These are phyloP conservation scores for Keiferia lycopersicella DNA, from an alignment of 2,888 invertebrate species.

Conservation along the genomic window DNA sequence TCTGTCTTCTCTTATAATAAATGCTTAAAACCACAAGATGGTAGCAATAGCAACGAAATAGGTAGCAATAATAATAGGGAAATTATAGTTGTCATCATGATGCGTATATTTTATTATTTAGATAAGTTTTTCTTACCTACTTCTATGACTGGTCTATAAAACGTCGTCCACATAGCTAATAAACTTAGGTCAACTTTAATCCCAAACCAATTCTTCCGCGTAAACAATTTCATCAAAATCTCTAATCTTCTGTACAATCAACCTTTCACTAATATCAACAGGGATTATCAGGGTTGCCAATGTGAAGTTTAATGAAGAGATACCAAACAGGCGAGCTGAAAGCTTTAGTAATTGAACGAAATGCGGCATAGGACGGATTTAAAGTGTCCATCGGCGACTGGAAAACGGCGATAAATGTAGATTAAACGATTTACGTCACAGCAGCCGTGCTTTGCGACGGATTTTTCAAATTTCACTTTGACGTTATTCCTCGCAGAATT, in stretches of 20 bases:
- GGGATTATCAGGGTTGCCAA: constrained; percentile 17
- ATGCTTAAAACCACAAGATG: constrained; percentile 4
- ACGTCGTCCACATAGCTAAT: background rate
- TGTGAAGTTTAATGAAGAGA: constrained; percentile 11
- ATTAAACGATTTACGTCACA: constrained; percentile 66
- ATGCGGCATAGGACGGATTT: constrained; percentile 51
- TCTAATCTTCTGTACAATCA: constrained; percentile 16
- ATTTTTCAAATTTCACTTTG: constrained; percentile 16
- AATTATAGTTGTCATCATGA: background rate
- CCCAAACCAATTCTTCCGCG: background rate
- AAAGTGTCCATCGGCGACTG: constrained; percentile 68
- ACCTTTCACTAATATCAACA: constrained; percentile 16
- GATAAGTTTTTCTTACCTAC: background rate
- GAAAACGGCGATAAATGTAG: constrained; percentile 69
- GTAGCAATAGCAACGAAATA: too few relatives aligned
- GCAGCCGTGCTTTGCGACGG: constrained; percentile 46
- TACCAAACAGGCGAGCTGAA: constrained; percentile 6
- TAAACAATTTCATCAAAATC: constrained; percentile 13
- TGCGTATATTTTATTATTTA: background rate
- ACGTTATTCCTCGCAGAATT: background rate
- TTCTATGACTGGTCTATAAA: background rate
- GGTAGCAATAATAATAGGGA: background rate
- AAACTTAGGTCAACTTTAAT: background rate
- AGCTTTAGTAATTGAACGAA: constrained; percentile 48
- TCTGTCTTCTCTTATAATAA: background rate